phyloP scores from a whole-genome alignment of 1,140 invertebrate species.

The Uloborus diversus region DNA sequence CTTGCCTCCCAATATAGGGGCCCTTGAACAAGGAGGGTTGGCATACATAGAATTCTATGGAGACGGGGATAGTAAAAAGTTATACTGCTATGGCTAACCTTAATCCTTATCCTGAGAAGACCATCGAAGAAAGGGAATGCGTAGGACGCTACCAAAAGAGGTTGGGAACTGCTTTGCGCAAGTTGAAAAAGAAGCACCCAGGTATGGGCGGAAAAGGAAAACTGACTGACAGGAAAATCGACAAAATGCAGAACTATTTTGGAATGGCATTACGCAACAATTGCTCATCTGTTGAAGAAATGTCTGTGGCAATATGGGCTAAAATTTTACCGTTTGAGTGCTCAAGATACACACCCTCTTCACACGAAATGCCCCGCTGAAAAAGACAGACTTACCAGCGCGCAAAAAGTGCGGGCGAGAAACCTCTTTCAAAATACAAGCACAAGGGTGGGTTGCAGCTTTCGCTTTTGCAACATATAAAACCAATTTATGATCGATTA shows the following conservation, averaged over 20 bases:
- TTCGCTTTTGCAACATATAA: neutral
- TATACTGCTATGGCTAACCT: neutral
- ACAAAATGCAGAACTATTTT: slow-evolving; percentile 15
- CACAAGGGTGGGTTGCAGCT: neutral
- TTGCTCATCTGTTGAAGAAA: neutral
- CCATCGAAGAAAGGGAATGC: neutral
- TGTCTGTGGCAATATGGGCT: neutral
- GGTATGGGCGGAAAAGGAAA: neutral
- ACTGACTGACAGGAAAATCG: no score
- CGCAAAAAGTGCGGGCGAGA: neutral
- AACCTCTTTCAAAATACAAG: neutral
- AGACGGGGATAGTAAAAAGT: neutral
- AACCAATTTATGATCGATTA: slow-evolving; percentile 3
- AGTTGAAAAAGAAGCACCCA: neutral
- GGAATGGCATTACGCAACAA: neutral
- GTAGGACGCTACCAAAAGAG: neutral
- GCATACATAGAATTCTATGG: slow-evolving; percentile 1
- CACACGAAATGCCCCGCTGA: slow-evolving; percentile 5
- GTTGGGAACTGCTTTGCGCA: neutral
- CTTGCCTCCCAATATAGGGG: no score
- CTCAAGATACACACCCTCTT: neutral
- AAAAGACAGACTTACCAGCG: neutral
- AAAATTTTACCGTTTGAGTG: neutral
- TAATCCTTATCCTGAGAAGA: neutral
- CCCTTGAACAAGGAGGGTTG: no score